These are phyloP conservation scores for Hypomesus transpacificus DNA, from an alignment of 2,113 vertebrate genomes.

Conservation along the genomic window DNA sequence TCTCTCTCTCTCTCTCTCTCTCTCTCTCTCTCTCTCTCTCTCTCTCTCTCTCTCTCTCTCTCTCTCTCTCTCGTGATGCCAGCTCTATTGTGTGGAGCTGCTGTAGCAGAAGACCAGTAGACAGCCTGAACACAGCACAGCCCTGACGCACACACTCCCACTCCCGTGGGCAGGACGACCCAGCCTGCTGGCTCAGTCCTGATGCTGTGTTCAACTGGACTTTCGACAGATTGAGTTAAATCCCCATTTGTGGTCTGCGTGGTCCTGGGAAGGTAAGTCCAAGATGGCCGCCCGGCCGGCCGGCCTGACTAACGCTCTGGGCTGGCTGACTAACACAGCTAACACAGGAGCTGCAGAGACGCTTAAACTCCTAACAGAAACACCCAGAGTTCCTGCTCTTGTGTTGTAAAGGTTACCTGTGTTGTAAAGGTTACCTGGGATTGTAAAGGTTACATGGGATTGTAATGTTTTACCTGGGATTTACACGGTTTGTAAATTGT, in stretches of 20 bases:
- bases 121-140: no score
- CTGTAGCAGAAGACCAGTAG: no score
- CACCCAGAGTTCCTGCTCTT: no score
- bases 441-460: no score
- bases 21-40: not conserved
- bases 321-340: conserved; percentile 48
- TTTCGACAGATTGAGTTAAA: conserved; percentile 79
- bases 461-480: no score
- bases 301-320: not conserved
- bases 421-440: no score
- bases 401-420: no score
- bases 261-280: conserved; percentile 56
- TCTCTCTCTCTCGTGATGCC: no score
- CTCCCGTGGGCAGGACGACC: not conserved
- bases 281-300: conserved; percentile 29
- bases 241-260: conserved; percentile 64
- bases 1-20: not conserved
- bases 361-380: no score
- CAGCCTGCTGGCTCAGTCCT: conserved; percentile 33
- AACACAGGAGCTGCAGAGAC: conserved; percentile 21
- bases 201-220: conserved; percentile 74
- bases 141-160: no score
- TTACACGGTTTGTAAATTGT: no score
- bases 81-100: not conserved
- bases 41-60: no score